A percentile compares a stretch with the other conserved stretches of the same genome.
Evolutionary conservation across 2,888 invertebrate species (phyloP).

Genomic region (Thera britannica): DNA sequence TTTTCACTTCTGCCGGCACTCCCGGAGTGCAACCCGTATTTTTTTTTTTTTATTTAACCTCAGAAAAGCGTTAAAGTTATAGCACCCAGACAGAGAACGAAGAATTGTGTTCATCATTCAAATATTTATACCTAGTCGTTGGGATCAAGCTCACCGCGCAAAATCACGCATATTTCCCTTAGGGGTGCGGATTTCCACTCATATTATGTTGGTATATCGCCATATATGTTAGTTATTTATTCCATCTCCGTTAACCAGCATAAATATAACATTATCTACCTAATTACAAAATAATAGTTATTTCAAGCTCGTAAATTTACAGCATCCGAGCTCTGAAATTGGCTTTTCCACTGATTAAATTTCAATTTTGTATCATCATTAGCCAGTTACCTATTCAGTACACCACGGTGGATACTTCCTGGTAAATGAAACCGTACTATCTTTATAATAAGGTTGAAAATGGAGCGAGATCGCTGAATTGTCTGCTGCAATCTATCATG

Average conservation of each 20-base stretch:
- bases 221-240: neutral
- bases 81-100: too few species aligned
- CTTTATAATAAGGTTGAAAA: slow-evolving; percentile 13
- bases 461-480: slow-evolving; percentile 11
- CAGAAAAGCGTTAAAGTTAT: too few species aligned
- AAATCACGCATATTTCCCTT: too few species aligned
- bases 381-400: slow-evolving; percentile 25
- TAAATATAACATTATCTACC: slow-evolving; percentile 1
- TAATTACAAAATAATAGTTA: slow-evolving; percentile 27
- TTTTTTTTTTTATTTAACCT: too few species aligned
- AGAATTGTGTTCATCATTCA: too few species aligned
- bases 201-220: too few species aligned
- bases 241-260: neutral
- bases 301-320: slow-evolving; percentile 19
- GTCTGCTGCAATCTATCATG: slow-evolving; percentile 27
- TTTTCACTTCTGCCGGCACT: too few species aligned
- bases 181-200: too few species aligned
- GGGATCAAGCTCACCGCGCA: too few species aligned
- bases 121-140: too few species aligned
- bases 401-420: slow-evolving; percentile 11
- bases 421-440: slow-evolving; percentile 13
- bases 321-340: slow-evolving; percentile 22
- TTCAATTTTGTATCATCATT: slow-evolving; percentile 36
- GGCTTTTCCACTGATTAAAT: slow-evolving; percentile 34
- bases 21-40: too few species aligned